These are phyloP conservation scores for Podotricha telesiphe DNA, from an alignment of 2,888 invertebrate genomes.

Conservation along the genomic window DNA sequence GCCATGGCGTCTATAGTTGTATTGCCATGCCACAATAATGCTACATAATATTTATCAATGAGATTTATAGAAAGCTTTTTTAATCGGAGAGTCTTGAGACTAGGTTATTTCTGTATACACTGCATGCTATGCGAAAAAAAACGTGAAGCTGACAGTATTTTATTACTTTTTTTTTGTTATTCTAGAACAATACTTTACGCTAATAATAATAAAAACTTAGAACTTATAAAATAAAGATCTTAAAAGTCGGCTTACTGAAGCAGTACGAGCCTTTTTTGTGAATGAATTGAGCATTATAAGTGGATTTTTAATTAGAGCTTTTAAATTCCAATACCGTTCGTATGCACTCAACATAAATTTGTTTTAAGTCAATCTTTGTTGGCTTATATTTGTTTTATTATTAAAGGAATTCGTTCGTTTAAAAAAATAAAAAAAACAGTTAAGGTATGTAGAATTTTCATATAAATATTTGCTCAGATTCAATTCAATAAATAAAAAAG, in stretches of 20 bases:
- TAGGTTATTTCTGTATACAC: too few species aligned
- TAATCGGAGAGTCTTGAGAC: too few species aligned
- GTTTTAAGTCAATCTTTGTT: background rate
- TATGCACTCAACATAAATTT: conserved; percentile 6
- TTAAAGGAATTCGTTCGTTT: background rate
- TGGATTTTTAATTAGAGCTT: conserved; percentile 21
- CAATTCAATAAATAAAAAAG: background rate
- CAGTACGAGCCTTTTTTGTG: conserved; percentile 4
- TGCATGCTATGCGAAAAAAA: too few species aligned
- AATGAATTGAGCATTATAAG: conserved; percentile 14
- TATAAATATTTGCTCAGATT: background rate
- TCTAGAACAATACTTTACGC: conserved; percentile 3
- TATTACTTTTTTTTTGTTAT: background rate
- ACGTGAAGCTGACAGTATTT: too few species aligned
- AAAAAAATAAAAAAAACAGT: background rate
- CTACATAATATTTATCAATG: too few species aligned
- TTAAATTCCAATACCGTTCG: conserved; percentile 9
- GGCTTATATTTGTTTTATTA: background rate
- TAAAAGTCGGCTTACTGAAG: conserved; percentile 7
- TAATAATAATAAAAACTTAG: background rate
- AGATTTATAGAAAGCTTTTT: too few species aligned
- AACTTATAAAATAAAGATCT: conserved; percentile 9
- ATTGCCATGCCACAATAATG: too few species aligned
- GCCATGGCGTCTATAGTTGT: too few species aligned
- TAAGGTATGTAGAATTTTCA: background rate